Percentiles rank a stretch among this genome's conserved stretches.
These are phyloP conservation scores for Rhinatrema bivittatum DNA, from an alignment of 2,797 vertebrate species.

Conservation along the genomic window DNA sequence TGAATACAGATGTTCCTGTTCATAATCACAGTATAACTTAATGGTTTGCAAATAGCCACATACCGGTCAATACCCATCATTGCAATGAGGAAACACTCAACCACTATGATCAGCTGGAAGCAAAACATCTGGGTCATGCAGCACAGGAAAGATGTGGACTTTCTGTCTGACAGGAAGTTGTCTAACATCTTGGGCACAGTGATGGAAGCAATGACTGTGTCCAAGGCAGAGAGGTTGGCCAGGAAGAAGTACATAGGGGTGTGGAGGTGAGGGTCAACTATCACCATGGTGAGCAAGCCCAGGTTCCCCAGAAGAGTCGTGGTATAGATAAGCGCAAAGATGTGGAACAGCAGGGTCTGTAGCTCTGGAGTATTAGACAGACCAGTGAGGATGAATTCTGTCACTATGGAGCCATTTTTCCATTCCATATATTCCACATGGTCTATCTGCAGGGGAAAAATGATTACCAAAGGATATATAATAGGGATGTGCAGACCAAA, in stretches of 20 bases:
- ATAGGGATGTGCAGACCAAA: too few relatives aligned
- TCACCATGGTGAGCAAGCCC: slow-evolving; percentile 20
- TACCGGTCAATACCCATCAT: slow-evolving; percentile 39
- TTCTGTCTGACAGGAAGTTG: slow-evolving; percentile 18
- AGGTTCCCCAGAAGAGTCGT: slow-evolving; percentile 27
- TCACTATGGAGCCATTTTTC: slow-evolving; percentile 10
- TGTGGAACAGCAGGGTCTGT: slow-evolving; percentile 19
- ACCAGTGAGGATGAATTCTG: slow-evolving; percentile 26
- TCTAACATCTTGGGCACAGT: slow-evolving; percentile 38
- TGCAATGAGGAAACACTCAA: slow-evolving; percentile 33
- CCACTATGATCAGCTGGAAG: slow-evolving; percentile 29
- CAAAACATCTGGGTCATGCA: slow-evolving; percentile 35
- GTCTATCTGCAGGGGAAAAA: too few relatives aligned
- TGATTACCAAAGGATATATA: too few relatives aligned
- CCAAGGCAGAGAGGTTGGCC: slow-evolving; percentile 30
- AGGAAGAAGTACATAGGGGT: slow-evolving; percentile 43
- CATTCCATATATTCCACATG: too few relatives aligned
- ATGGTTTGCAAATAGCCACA: slow-evolving; percentile 34
- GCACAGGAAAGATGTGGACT: slow-evolving; percentile 21
- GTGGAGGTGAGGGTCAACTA: slow-evolving; percentile 16
- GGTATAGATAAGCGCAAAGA: slow-evolving; percentile 28
- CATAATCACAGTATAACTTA: slow-evolving; percentile 33
- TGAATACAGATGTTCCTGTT: slow-evolving; percentile 12
- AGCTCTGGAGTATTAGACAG: slow-evolving; percentile 12
- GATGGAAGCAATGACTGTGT: slow-evolving; percentile 32